Conservation (phyloP, 2,888 invertebrate species). For the Parasteatoda lunata region DNA sequence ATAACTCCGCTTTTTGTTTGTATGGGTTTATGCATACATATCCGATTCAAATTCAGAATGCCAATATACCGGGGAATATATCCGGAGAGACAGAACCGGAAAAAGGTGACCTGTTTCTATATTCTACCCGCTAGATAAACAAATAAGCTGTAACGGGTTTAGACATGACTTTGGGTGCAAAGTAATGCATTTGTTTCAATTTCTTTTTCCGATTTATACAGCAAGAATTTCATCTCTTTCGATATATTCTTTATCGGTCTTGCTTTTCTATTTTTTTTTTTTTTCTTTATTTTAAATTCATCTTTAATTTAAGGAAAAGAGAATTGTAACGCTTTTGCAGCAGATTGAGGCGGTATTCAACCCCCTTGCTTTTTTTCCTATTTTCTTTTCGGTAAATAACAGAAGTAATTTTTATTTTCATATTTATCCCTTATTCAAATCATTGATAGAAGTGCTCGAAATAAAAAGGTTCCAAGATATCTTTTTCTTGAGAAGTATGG, state of each 20-base stretch:
- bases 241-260: constrained; percentile 20
- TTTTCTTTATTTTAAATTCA: constrained; percentile 59
- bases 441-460: too few relatives aligned
- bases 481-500: too few relatives aligned
- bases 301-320: constrained; percentile 43
- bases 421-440: too few relatives aligned
- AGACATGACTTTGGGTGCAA: constrained; percentile 65
- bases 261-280: constrained; percentile 59
- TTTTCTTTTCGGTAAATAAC: too few relatives aligned
- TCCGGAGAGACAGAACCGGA: constrained; percentile 27
- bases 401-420: too few relatives aligned
- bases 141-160: constrained; percentile 57
- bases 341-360: too few relatives aligned
- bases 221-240: neutral
- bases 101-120: constrained; percentile 55
- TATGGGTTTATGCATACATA: constrained; percentile 50
- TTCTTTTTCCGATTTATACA: constrained; percentile 56
- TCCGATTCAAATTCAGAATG: constrained; percentile 37
- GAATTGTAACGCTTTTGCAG: neutral
- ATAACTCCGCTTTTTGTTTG: constrained; percentile 67
- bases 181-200: constrained; percentile 67
- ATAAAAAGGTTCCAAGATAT: too few relatives aligned
- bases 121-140: constrained; percentile 52
- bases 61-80: constrained; percentile 46
- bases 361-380: too few relatives aligned